A percentile compares a stretch with the other conserved stretches of the same genome.
Evolutionary conservation across 2,888 invertebrate species (phyloP).

Genomic region (Mechanitis mazaeus): DNA sequence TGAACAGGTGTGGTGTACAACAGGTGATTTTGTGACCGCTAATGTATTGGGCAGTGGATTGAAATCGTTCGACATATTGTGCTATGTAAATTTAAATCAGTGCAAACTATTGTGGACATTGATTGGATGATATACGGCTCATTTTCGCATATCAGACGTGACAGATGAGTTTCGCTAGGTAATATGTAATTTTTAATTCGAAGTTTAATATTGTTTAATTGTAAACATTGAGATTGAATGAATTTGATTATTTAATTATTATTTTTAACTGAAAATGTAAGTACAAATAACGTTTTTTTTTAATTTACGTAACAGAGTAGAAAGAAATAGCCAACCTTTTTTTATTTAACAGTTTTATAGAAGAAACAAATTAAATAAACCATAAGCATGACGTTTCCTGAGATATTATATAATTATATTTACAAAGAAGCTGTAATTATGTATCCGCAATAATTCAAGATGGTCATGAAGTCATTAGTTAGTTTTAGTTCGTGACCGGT

Average conservation of each 20-base stretch:
- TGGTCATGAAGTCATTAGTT: constrained; percentile 3
- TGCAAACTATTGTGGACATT: constrained; percentile 24
- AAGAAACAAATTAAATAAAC: neutral
- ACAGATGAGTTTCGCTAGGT: constrained; percentile 49
- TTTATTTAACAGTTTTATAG: neutral
- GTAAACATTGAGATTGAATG: constrained; percentile 1
- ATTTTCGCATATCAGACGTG: constrained; percentile 30
- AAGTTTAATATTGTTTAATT: constrained; percentile 25
- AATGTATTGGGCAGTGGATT: constrained; percentile 66
- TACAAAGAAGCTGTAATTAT: constrained; percentile 3
- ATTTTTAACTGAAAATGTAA: too few species aligned
- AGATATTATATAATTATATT: neutral
- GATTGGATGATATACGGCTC: constrained; percentile 22
- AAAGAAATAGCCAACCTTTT: too few species aligned
- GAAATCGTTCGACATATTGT: constrained; percentile 65
- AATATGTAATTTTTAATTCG: constrained; percentile 38
- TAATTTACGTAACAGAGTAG: too few species aligned
- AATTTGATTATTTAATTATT: too few species aligned
- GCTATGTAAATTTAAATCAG: constrained; percentile 40
- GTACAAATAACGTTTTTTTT: too few species aligned
- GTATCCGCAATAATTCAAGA: neutral
- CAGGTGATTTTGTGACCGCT: constrained; percentile 73
- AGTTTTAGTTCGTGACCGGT: constrained; percentile 2
- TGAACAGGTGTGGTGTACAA: constrained; percentile 67
- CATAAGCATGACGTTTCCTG: neutral